Percentiles rank a stretch among this genome's conserved stretches.
Evolutionary conservation across 1,140 invertebrate genomes (phyloP).

Genomic region (Heliothis virescens): DNA sequence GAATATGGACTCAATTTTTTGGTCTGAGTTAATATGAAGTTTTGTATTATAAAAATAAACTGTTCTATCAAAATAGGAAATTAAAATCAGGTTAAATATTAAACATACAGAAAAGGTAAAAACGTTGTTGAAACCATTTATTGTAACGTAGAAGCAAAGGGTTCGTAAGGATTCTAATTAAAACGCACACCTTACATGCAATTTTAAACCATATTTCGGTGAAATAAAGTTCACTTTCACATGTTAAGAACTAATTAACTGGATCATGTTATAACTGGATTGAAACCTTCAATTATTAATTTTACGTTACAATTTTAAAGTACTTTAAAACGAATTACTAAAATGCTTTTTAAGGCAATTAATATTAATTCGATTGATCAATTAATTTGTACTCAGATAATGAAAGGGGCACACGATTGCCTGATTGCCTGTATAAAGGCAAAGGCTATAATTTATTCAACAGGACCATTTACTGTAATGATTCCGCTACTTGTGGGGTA

Average conservation of each 20-base stretch:
- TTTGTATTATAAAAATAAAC: too few relatives aligned
- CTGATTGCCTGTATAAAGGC: neutral
- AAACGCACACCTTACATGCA: neutral
- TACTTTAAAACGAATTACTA: neutral
- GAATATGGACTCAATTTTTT: too few relatives aligned
- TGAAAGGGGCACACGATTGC: neutral
- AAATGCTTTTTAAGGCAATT: neutral
- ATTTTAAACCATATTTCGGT: neutral
- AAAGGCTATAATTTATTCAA: conserved; percentile 8
- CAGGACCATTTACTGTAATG: conserved; percentile 13
- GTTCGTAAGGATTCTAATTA: conserved; percentile 11
- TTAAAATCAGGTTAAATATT: too few relatives aligned
- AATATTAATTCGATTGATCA: neutral
- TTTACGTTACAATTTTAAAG: neutral
- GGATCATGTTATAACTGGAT: conserved; percentile 26
- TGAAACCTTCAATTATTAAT: conserved; percentile 10
- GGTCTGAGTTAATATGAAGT: too few relatives aligned
- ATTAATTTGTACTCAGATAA: neutral
- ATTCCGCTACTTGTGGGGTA: neutral
- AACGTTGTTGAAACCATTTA: too few relatives aligned
- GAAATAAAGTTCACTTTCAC: conserved; percentile 21
- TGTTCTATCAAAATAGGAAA: too few relatives aligned
- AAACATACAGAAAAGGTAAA: too few relatives aligned
- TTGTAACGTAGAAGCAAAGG: neutral
- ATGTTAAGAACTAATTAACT: conserved; percentile 18